Evolutionary conservation across 1,140 invertebrate species (phyloP).

Genomic region (Drosophila novamexicana): DNA sequence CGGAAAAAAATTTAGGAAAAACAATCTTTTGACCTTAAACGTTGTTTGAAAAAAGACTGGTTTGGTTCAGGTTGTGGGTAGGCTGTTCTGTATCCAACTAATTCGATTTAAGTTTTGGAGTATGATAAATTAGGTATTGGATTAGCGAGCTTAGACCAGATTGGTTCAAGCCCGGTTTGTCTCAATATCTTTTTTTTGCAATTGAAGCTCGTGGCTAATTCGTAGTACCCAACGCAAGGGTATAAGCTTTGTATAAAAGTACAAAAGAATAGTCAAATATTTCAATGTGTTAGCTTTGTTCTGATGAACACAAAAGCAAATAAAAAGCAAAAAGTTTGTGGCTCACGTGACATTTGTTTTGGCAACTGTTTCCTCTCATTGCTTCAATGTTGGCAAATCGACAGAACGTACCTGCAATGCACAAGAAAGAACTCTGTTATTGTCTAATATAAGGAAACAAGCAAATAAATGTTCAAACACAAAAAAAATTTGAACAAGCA

Average conservation of each 20-base stretch:
- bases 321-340: constrained; percentile 31
- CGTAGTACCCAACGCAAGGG: constrained; percentile 2
- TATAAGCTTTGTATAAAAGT: constrained; percentile 26
- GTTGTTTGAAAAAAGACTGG: too few relatives aligned
- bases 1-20: too few relatives aligned
- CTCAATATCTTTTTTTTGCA: too few relatives aligned
- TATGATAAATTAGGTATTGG: too few relatives aligned
- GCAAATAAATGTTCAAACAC: neutral
- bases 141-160: too few relatives aligned
- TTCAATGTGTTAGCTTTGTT: constrained; percentile 45
- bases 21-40: too few relatives aligned
- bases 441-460: neutral
- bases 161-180: too few relatives aligned
- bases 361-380: constrained; percentile 51
- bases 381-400: constrained; percentile 48
- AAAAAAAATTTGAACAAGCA: neutral
- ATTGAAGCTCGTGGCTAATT: too few relatives aligned
- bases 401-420: constrained; percentile 66
- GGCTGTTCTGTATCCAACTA: too few relatives aligned
- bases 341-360: constrained; percentile 78
- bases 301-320: constrained; percentile 57
- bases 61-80: too few relatives aligned
- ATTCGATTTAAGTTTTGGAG: too few relatives aligned
- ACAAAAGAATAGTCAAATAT: constrained; percentile 52
- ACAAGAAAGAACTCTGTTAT: constrained; percentile 26